Evolutionary conservation across 2,888 invertebrate genomes (phyloP).

Genomic region (Melieria omissa): DNA sequence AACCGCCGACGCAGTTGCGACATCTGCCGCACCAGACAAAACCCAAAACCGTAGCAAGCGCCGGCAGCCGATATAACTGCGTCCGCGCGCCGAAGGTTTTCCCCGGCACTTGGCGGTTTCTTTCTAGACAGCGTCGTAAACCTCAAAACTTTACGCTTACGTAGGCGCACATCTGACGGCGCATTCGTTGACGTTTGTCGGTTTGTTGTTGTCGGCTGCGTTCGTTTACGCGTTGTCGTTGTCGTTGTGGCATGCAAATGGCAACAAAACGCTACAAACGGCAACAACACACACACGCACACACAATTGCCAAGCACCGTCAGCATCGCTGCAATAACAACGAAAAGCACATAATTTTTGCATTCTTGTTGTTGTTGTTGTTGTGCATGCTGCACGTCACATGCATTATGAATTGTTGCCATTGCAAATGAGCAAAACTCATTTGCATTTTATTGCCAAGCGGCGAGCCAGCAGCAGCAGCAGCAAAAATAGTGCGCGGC

Average conservation of each 20-base stretch:
- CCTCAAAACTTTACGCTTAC: constrained; percentile 21
- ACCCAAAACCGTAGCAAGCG: not conserved
- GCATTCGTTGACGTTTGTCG: constrained; percentile 1
- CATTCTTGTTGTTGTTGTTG: constrained; percentile 14
- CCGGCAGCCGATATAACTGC: not conserved
- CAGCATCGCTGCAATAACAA: not conserved
- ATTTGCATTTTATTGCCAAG: constrained; percentile 33
- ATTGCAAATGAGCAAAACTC: constrained; percentile 15
- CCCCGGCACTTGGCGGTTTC: not conserved
- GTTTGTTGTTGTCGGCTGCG: too few relatives aligned
- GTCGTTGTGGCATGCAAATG: too few relatives aligned
- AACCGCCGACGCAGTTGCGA: not conserved
- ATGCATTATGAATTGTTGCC: constrained; percentile 19
- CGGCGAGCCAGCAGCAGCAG: constrained; percentile 1
- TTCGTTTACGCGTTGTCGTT: too few relatives aligned
- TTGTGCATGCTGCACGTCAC: constrained; percentile 13
- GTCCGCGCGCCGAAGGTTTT: too few relatives aligned
- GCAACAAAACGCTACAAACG: not conserved
- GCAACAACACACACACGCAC: not conserved
- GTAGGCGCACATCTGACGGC: constrained; percentile 21
- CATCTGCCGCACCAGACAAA: not conserved
- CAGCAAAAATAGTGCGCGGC: not conserved
- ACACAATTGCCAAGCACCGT: not conserved
- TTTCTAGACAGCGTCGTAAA: constrained; percentile 11
- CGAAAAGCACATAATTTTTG: not conserved